Evolutionary conservation across 2,888 invertebrate species (phyloP), one percentile per base, ranked within the genome.

Genomic region (Heliconius ismenius): DNA sequence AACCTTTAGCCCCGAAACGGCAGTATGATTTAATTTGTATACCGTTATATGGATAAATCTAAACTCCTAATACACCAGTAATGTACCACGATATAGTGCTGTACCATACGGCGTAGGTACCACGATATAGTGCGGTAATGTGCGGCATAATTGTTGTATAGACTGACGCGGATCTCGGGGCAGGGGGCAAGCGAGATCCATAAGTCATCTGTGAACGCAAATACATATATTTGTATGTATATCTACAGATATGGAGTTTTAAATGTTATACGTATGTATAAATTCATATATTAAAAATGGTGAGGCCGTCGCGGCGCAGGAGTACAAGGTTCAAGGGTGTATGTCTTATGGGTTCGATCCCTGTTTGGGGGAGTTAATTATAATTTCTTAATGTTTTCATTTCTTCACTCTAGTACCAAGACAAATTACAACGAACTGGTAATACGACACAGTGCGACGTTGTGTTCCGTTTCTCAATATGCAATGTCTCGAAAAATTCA

Each of bases 151-250:
- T 92, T 92, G 89, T 91, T 90, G 89, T 81, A 83, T 83, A 86
- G 89, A 90, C 91, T 91, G 92, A 92, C 92, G 92, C 89, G 90
- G 88, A 89, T 86, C 87, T 83, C 78, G 81, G 91, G 90, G 81
- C 90, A 91, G 81, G 86, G 91, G 91, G 83, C 91, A 92, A 88
- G 83, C 84, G 83, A 88, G 88, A 91, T 89, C 85, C 89, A 92
- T 92, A 90, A 91, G 88, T 91, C 89, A 82, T 80, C 76, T 78
- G 84, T 83, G 77, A 81, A 81, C 79, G 79, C 76, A 80, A 80
- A 81, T 78, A 80, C n/a, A n/a, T n/a, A 58, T 54, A 49, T 49
- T 43, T 43, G 43, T 43, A 4, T 15, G 3, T 49, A 49, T 49
- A 49, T 49, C n/a, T 74, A 74, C 62, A 74, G 69, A 76, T 79